phyloP scores from a whole-genome alignment of 2,888 invertebrate species.

The Chrysodeixis includens region DNA sequence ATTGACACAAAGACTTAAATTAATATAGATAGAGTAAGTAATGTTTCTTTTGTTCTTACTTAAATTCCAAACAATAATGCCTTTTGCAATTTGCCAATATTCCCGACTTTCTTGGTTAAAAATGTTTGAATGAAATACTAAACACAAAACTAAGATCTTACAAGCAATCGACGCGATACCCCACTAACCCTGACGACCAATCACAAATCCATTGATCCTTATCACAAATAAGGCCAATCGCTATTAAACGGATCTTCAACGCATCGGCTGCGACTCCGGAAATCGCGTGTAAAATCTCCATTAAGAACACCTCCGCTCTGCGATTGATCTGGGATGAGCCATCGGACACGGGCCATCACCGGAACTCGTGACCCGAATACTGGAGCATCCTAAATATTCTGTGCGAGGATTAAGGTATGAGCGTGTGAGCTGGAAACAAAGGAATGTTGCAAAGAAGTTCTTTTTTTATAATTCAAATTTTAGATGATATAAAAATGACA shows the following conservation, averaged over 20 bases:
- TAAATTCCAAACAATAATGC: no score
- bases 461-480: no score
- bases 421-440: background rate
- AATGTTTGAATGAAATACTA: no score
- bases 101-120: no score
- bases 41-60: no score
- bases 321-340: conserved; percentile 86
- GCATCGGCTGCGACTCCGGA: conserved; percentile 74
- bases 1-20: no score
- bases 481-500: no score
- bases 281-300: conserved; percentile 88
- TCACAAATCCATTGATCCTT: conserved; percentile 23
- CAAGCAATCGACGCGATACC: background rate
- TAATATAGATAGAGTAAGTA: no score
- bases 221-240: conserved; percentile 49
- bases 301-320: conserved; percentile 78
- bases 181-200: conserved; percentile 29
- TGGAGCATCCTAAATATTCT: conserved; percentile 68
- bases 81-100: no score
- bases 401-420: conserved; percentile 33
- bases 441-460: background rate
- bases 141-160: background rate
- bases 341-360: conserved; percentile 82
- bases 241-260: conserved; percentile 68
- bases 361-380: conserved; percentile 84